These are phyloP conservation scores for Reinhardtius hippoglossoides DNA, from an alignment of 2,113 vertebrate genomes.

Conservation along the genomic window DNA sequence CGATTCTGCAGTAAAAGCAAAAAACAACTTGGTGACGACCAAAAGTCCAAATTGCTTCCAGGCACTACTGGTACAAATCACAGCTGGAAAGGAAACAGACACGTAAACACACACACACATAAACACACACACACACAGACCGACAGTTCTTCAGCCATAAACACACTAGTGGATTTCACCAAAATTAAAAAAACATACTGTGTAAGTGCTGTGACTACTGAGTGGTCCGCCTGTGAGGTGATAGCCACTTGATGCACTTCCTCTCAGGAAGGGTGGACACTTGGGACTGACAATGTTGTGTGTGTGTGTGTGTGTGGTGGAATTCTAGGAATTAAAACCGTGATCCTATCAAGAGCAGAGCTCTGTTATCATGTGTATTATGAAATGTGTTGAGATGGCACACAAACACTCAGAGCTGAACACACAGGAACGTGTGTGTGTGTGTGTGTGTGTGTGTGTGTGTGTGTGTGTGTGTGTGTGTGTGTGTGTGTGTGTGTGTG, in stretches of 20 bases:
- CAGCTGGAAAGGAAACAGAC: slow-evolving; percentile 3
- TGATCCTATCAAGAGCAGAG: slow-evolving; percentile 44
- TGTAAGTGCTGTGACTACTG: background rate
- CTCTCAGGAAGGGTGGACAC: slow-evolving; percentile 75
- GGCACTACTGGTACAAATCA: too few relatives aligned
- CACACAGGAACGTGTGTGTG: background rate
- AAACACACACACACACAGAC: background rate
- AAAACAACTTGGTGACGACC: background rate
- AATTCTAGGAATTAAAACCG: slow-evolving; percentile 64
- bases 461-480: background rate
- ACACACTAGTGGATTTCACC: background rate
- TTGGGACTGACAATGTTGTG: slow-evolving; percentile 23
- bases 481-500: background rate
- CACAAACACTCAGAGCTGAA: background rate
- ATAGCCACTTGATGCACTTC: slow-evolving; percentile 58
- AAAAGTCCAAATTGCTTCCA: background rate
- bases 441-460: background rate
- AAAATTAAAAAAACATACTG: background rate
- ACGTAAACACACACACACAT: background rate
- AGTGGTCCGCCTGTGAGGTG: slow-evolving; percentile 7
- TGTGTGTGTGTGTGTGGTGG: slow-evolving; percentile 30
- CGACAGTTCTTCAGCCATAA: background rate
- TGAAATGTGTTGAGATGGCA: slow-evolving; percentile 15
- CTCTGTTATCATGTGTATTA: slow-evolving; percentile 18
- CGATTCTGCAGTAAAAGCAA: background rate